Conservation (phyloP, 1,140 invertebrate species). For the Camponotus vicinus region DNA sequence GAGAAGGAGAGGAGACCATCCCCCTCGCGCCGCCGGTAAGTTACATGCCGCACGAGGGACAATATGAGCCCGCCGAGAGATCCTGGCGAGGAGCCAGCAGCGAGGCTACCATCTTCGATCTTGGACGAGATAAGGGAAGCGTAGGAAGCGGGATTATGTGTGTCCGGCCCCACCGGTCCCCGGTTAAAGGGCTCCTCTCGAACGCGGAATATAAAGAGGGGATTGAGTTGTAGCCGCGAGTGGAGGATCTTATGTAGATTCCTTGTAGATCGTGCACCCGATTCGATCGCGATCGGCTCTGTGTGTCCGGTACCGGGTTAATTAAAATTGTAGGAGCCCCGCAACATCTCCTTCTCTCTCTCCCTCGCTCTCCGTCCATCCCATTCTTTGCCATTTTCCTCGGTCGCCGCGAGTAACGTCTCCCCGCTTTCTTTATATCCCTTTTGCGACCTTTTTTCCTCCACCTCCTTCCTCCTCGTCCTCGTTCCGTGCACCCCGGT, state of each 20-base stretch:
- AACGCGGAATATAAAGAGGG: slow-evolving; percentile 81
- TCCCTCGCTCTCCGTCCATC: slow-evolving; percentile 1
- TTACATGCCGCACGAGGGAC: slow-evolving; percentile 77
- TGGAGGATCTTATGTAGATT: slow-evolving; percentile 87
- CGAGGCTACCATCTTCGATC: slow-evolving; percentile 83
- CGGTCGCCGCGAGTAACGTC: slow-evolving; percentile 20
- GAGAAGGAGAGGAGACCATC: slow-evolving; percentile 18
- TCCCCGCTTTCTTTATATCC: slow-evolving; percentile 51
- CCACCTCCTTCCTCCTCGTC: not conserved
- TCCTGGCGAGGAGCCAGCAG: slow-evolving; percentile 43
- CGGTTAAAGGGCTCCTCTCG: slow-evolving; percentile 74
- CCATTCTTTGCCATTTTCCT: slow-evolving; percentile 51
- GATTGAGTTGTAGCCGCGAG: slow-evolving; percentile 87
- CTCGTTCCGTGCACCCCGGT: slow-evolving; percentile 14
- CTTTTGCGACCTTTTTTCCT: not conserved
- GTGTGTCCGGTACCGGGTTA: slow-evolving; percentile 84
- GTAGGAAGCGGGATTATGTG: slow-evolving; percentile 61
- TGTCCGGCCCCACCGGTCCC: slow-evolving; percentile 41
- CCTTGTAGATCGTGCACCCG: slow-evolving; percentile 87
- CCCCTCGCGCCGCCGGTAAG: slow-evolving; percentile 60
- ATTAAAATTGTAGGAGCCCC: slow-evolving; percentile 85
- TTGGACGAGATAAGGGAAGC: slow-evolving; percentile 80
- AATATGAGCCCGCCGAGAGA: slow-evolving; percentile 81
- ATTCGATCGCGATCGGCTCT: slow-evolving; percentile 86
- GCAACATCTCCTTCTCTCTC: slow-evolving; percentile 63